Conservation (phyloP, 2,797 vertebrate species). For the Hozukius guyotensis region DNA sequence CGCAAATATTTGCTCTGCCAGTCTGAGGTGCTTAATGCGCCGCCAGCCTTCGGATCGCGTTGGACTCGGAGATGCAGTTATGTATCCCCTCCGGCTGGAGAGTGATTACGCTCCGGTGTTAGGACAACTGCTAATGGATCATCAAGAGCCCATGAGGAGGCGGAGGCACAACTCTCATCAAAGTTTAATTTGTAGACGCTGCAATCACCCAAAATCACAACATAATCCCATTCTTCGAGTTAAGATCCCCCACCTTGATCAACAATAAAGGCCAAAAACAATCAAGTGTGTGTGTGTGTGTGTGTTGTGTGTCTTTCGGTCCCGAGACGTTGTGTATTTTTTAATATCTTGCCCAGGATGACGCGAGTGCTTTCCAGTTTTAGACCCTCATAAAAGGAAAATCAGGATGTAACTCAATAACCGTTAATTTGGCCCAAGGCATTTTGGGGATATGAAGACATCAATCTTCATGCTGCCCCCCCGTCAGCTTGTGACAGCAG, state of each 20-base stretch:
- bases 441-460: slow-evolving; percentile 70
- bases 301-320: slow-evolving; percentile 7
- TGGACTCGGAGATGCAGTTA: slow-evolving; percentile 22
- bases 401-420: slow-evolving; percentile 67
- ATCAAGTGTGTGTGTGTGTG: slow-evolving; percentile 1
- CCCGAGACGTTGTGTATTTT: slow-evolving; percentile 14
- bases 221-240: slow-evolving; percentile 24
- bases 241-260: slow-evolving; percentile 26
- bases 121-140: slow-evolving; percentile 56
- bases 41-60: slow-evolving; percentile 22
- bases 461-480: slow-evolving; percentile 51
- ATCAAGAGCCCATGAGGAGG: slow-evolving; percentile 25
- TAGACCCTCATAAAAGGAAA: slow-evolving; percentile 62
- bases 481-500: slow-evolving; percentile 32
- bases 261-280: slow-evolving; percentile 36
- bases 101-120: slow-evolving; percentile 34
- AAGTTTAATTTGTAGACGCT: slow-evolving; percentile 47
- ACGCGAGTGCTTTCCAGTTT: slow-evolving; percentile 35
- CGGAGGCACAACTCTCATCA: slow-evolving; percentile 38
- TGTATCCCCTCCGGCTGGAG: slow-evolving; percentile 10
- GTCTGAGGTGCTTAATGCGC: slow-evolving; percentile 10
- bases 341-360: slow-evolving; percentile 46
- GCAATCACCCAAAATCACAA: slow-evolving; percentile 36
- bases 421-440: slow-evolving; percentile 67
- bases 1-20: slow-evolving; percentile 53